phyloP scores from a whole-genome alignment of 2,797 vertebrate species.

The Malacoraja senta region DNA sequence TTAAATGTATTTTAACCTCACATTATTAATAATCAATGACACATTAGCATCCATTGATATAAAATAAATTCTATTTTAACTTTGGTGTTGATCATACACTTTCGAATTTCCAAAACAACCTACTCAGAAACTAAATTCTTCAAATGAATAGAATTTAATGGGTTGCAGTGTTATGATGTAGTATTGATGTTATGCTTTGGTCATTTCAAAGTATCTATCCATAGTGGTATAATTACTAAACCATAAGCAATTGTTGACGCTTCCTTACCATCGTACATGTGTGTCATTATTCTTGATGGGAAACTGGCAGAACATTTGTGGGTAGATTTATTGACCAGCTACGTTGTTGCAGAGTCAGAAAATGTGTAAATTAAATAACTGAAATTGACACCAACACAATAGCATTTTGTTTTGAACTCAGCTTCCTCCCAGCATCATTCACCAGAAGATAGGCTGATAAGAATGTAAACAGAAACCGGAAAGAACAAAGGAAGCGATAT shows the following conservation, averaged over 20 bases:
- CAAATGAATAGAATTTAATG: neutral
- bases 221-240: neutral
- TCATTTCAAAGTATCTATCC: neutral
- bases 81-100: neutral
- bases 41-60: neutral
- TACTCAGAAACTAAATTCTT: neutral
- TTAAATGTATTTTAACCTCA: neutral
- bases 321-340: neutral
- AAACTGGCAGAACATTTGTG: neutral
- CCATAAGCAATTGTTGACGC: neutral
- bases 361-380: neutral
- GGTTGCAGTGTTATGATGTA: neutral
- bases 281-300: neutral
- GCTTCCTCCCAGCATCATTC: neutral
- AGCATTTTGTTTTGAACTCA: conserved; percentile 56
- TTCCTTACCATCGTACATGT: neutral
- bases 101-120: neutral
- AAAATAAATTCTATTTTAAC: neutral
- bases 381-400: conserved; percentile 50
- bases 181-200: neutral
- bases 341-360: neutral
- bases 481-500: conserved; percentile 27
- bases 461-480: conserved; percentile 29
- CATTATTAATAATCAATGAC: neutral
- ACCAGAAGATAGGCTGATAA: conserved; percentile 11